Evolutionary conservation across 2,113 vertebrate genomes (phyloP).

Genomic region (Clarias gariepinus): DNA sequence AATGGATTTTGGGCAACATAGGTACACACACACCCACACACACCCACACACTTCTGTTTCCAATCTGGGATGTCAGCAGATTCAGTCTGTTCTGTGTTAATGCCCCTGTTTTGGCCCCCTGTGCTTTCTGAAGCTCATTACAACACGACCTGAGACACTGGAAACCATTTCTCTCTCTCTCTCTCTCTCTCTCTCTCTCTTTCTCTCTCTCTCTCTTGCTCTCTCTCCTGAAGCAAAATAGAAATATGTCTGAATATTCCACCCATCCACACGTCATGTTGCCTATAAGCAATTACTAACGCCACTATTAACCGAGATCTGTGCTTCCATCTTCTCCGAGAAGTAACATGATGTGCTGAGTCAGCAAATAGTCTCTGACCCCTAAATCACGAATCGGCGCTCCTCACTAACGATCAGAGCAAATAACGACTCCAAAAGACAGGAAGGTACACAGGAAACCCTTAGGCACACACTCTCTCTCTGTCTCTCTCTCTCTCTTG

Average conservation of each 20-base stretch:
- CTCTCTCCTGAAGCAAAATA: not conserved
- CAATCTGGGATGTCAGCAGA: not conserved
- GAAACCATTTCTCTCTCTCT: not conserved
- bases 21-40: not conserved
- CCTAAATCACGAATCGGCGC: not conserved
- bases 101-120: constrained; percentile 9
- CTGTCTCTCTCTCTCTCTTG: not conserved
- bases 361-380: not conserved
- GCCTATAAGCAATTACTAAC: not conserved
- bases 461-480: not conserved
- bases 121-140: constrained; percentile 5
- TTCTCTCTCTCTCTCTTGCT: constrained; percentile 1
- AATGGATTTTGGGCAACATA: not conserved
- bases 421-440: not conserved
- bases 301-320: not conserved
- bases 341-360: not conserved
- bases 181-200: constrained; percentile 3
- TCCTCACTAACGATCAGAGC: not conserved
- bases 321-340: not conserved
- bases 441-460: not conserved
- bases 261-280: not conserved
- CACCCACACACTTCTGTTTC: constrained; percentile 43
- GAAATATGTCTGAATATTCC: not conserved
- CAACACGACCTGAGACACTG: not conserved
- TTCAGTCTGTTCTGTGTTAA: not conserved